These are phyloP conservation scores for Pardalotus punctatus DNA, from an alignment of 2,113 vertebrate species.

Conservation along the genomic window DNA sequence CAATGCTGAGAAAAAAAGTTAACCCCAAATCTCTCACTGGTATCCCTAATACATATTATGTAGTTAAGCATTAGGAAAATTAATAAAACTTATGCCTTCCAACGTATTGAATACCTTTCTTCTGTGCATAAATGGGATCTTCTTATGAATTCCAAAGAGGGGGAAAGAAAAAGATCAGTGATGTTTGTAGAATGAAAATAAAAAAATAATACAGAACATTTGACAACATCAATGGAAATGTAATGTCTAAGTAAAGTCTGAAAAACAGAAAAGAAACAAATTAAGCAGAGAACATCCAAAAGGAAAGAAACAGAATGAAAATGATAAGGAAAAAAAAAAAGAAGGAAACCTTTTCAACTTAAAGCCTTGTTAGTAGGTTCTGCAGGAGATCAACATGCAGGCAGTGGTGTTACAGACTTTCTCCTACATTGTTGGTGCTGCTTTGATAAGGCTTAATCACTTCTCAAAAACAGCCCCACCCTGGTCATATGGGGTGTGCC, in stretches of 20 bases:
- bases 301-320: constrained; percentile 38
- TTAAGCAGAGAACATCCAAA: constrained; percentile 75
- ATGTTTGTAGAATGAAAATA: constrained; percentile 77
- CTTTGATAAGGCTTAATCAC: neutral
- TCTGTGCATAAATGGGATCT: constrained; percentile 91
- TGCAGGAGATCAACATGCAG: constrained; percentile 23
- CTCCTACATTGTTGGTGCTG: neutral
- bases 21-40: neutral
- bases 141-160: constrained; percentile 88
- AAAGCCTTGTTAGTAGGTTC: constrained; percentile 44
- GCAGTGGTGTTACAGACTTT: neutral
- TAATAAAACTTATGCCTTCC: constrained; percentile 24
- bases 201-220: constrained; percentile 50
- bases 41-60: neutral
- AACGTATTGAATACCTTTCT: constrained; percentile 87
- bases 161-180: constrained; percentile 84
- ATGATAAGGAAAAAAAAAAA: neutral
- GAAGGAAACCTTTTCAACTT: neutral
- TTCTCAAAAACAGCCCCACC: neutral
- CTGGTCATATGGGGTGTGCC: neutral
- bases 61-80: constrained; percentile 1
- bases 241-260: constrained; percentile 82
- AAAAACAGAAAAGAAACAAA: constrained; percentile 83
- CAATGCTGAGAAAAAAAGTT: neutral
- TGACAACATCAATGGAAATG: constrained; percentile 71